Base-by-base conservation (phyloP, 64 coral and sea anemone genomes). In the Orbicella faveolata region DNA sequence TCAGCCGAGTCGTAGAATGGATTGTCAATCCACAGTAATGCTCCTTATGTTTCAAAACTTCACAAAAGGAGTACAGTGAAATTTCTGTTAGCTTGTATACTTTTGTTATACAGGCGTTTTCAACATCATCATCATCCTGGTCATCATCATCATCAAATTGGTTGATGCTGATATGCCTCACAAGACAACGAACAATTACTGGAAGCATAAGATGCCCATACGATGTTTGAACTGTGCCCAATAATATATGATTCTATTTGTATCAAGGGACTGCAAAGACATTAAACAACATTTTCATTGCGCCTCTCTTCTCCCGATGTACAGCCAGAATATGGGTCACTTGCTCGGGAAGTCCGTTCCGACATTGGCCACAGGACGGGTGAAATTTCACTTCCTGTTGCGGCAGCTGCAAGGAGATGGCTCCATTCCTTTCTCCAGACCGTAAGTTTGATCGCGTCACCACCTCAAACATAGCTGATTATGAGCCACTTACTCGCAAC, bases 381-480 rank as follows among this genome's bases (percentile, higher is more conserved):
- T 91, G 18, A 64, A 85, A 9, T 6, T 91, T 34, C 41, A 77
- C 51, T 77, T 91, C 54, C 48, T 91, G 72, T 77, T 91, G 52
- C 36, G 5, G 89, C n/a, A 52, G 75, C 55, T 91, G 69, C 17
- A 83, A 55, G 39, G 80, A 77, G 2, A 30, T 91, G 8, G 16
- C 89, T 16, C 66, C 44, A 20, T 83, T 37, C 21, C 54, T 85
- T 57, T 68, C 66, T 30, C 17, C 54, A 64, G 89, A 23, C 1
- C 13, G 72, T 25, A 84, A 13, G 63, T 91, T 23, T 52, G 89
- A 91, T 53, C 66, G 89, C 0, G 82, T 91, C 9, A 63, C 63
- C 6, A 84, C 62, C 51, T 91, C 89, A 8, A 91, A 91, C 51
- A 61, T 91, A 17, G 70, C 79, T 20, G 89, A 91, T 64, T 91